These are phyloP conservation scores for Yponomeuta malinellus DNA, from an alignment of 2,888 invertebrate genomes.

Conservation along the genomic window DNA sequence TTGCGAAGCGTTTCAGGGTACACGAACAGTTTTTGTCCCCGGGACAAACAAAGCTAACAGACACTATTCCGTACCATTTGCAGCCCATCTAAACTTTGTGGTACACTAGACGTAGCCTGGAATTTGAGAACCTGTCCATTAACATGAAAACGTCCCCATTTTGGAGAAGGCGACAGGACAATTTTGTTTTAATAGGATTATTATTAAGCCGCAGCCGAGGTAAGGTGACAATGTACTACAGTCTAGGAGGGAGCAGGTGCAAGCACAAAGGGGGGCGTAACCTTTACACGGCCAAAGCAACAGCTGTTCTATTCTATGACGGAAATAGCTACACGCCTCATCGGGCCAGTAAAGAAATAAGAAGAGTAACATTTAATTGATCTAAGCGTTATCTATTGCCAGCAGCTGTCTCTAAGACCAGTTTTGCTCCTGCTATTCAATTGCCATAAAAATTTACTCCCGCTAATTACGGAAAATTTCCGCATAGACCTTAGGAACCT, in stretches of 20 bases:
- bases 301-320: conserved; percentile 60
- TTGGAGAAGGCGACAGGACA: conserved; percentile 36
- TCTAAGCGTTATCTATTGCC: conserved; percentile 35
- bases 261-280: conserved; percentile 54
- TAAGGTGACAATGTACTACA: conserved; percentile 34
- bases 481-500: background rate
- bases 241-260: conserved; percentile 53
- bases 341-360: conserved; percentile 41
- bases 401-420: background rate
- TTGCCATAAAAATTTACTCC: background rate
- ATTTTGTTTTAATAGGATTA: conserved; percentile 61
- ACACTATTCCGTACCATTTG: background rate
- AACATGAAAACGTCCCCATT: conserved; percentile 27
- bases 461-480: background rate
- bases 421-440: background rate
- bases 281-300: conserved; percentile 41
- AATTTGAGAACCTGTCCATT: conserved; percentile 2
- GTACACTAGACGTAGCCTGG: background rate
- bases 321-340: conserved; percentile 50
- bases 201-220: conserved; percentile 51
- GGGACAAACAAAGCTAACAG: background rate
- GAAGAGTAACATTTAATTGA: conserved; percentile 47
- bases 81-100: background rate
- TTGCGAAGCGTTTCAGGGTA: background rate
- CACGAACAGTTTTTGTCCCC: background rate